Base-by-base conservation (phyloP, 2,113 vertebrate species). In the Galbula dea region DNA sequence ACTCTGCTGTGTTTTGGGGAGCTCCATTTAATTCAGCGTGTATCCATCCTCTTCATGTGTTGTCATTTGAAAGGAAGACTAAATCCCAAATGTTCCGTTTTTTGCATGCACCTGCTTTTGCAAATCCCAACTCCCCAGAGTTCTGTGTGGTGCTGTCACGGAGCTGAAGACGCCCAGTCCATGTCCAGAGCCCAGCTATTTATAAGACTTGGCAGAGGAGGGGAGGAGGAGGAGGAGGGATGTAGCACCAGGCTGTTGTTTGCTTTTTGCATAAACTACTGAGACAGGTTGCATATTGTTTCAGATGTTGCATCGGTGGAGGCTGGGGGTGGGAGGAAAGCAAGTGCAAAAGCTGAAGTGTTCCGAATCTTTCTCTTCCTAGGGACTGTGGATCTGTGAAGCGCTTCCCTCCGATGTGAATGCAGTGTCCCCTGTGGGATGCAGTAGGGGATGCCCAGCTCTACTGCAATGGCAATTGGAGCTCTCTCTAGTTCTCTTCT, bases 391-490 rank as follows among this genome's bases (percentile, higher is more conserved):
- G 94, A 96, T 96, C 95, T 41, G 78, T 34, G 66, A 86, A 89
- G 75, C 41, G 11, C 89, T 95, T 95, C 96, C 95, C 96, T 98
- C 98, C 96, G 97, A 98, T 98, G 98, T 99, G 98, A 99, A 97
- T 97, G 98, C 98, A 98, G 97, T 97, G 97, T 97, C 97, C 95
- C 97, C 97, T 98, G 98, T 97, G 95, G 98, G 98, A 98, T 98
- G 98, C 96, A 98, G 98, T 98, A 98, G 98, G 98, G 98, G 97
- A 98, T 98, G 98, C 98, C 98, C 97, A 98, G 96, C 97, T 98
- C 97, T 95, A 97, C 98, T 98, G 98, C 98, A 98, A 99, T 99
- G 99, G 98, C 98, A 98, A 98, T 97, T 97, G 98, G 97, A 96
- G 96, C 98, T 94, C 94, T 98, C 85, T 98, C 98, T 87, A 97